phyloP scores from a whole-genome alignment of 2,113 vertebrate genomes.

The Platichthys flesus region DNA sequence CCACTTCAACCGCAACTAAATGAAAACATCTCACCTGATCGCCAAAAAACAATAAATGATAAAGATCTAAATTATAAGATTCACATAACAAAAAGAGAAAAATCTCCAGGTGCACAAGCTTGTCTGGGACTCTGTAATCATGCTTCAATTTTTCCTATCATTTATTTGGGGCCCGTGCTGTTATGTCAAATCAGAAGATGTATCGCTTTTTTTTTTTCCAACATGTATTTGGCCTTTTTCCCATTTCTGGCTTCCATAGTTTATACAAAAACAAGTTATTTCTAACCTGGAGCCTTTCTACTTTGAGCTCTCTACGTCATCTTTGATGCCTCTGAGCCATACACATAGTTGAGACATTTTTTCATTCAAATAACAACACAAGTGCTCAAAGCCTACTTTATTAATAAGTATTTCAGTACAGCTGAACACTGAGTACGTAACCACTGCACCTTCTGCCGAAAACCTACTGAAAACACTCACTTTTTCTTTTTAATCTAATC shows the following conservation, averaged over 20 bases:
- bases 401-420: not conserved
- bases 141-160: no score
- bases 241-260: not conserved
- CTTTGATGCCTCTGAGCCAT: not conserved
- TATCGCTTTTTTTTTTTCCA: not conserved
- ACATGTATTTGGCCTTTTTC: not conserved
- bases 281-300: not conserved
- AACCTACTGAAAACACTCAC: no score
- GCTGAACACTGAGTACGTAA: not conserved
- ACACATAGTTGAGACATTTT: not conserved
- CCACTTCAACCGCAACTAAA: not conserved
- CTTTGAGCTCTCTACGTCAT: not conserved
- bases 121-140: no score
- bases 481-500: no score
- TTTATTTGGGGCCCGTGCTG: not conserved
- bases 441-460: no score
- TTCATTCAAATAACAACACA: not conserved
- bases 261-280: slow-evolving; percentile 3
- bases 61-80: no score
- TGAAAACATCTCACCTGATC: no score
- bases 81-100: no score
- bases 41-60: no score
- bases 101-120: no score
- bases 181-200: not conserved
- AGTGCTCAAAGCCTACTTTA: not conserved